phyloP scores from a whole-genome alignment of 2,888 invertebrate species.

The Steromphala cineraria region DNA sequence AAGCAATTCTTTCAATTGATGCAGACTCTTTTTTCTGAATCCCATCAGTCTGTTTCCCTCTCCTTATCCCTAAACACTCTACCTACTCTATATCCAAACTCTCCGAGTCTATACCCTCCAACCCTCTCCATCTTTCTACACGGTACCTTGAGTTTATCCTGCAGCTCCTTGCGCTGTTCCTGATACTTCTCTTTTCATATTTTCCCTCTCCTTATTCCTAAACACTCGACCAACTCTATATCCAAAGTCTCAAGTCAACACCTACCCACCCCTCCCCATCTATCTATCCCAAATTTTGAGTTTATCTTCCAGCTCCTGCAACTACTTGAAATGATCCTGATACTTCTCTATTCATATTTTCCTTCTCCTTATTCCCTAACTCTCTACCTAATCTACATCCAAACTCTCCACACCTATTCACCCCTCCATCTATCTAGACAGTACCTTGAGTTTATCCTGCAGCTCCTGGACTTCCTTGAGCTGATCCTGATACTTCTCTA shows the following conservation, averaged over 20 bases:
- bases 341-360: slow-evolving; percentile 64
- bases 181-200: slow-evolving; percentile 70
- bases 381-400: too few relatives aligned
- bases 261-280: not conserved
- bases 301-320: slow-evolving; percentile 73
- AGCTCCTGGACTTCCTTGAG: slow-evolving; percentile 74
- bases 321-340: slow-evolving; percentile 74
- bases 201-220: too few relatives aligned
- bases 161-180: slow-evolving; percentile 73
- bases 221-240: too few relatives aligned
- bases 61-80: not conserved
- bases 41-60: too few relatives aligned
- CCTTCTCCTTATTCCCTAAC: not conserved
- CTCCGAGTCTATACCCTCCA: too few relatives aligned
- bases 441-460: slow-evolving; percentile 72
- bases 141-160: slow-evolving; percentile 72
- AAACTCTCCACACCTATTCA: too few relatives aligned
- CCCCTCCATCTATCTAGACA: not conserved
- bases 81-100: too few relatives aligned
- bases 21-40: too few relatives aligned
- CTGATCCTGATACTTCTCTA: slow-evolving; percentile 74
- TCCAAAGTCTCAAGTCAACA: not conserved
- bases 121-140: not conserved
- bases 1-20: too few relatives aligned
- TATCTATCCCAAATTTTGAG: slow-evolving; percentile 61